Evolutionary conservation across 1,140 invertebrate genomes (phyloP).

Genomic region (Potamilus streckersoni): DNA sequence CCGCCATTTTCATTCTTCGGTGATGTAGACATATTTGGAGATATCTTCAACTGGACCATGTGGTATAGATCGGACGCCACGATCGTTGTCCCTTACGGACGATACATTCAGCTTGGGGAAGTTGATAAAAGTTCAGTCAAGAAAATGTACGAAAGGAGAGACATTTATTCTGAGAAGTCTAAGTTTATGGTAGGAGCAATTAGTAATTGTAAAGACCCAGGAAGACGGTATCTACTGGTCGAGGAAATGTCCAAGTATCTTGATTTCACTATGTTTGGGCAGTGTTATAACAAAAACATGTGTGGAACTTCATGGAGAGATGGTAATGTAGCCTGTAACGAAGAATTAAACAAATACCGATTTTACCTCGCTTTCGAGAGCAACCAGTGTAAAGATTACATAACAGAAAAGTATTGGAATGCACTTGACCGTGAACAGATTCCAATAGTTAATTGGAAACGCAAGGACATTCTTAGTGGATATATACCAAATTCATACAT

Average conservation of each 20-base stretch:
- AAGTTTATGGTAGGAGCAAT: conserved; percentile 74
- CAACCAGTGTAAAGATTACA: conserved; percentile 64
- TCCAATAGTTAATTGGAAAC: conserved; percentile 55
- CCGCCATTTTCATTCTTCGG: conserved; percentile 44
- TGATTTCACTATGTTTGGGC: conserved; percentile 75
- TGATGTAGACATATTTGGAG: conserved; percentile 23
- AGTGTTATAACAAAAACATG: conserved; percentile 57
- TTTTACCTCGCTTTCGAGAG: conserved; percentile 77
- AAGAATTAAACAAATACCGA: conserved; percentile 79
- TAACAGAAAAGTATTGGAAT: conserved; percentile 66
- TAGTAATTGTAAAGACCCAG: conserved; percentile 74
- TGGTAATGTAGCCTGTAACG: conserved; percentile 37
- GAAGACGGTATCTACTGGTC: conserved; percentile 72
- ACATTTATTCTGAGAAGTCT: conserved; percentile 23
- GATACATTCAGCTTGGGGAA: conserved; percentile 12
- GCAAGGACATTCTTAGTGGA: conserved; percentile 51
- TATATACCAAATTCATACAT: conserved; percentile 82
- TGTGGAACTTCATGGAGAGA: conserved; percentile 40
- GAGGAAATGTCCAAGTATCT: conserved; percentile 71
- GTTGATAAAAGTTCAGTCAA: conserved; percentile 5
- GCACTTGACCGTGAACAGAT: conserved; percentile 46
- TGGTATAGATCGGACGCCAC: conserved; percentile 51
- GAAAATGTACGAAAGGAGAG: conserved; percentile 12
- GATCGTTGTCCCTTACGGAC: conserved; percentile 42
- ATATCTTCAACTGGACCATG: conserved; percentile 56